Conservation (phyloP, 2,888 invertebrate species). For the Platycnemis pennipes region DNA sequence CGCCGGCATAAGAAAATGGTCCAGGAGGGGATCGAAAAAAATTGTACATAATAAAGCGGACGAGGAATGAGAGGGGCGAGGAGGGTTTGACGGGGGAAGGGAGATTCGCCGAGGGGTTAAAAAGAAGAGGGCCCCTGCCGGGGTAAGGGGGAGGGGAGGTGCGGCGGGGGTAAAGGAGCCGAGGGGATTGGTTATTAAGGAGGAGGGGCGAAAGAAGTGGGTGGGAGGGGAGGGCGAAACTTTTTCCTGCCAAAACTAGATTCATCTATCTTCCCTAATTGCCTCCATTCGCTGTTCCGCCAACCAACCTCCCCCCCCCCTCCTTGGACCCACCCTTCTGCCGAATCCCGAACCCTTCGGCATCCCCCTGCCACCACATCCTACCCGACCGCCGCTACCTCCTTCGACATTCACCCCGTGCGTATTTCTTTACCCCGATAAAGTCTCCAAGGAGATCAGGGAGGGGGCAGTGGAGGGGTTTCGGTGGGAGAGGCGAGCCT, state of each 20-base stretch:
- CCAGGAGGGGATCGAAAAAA: neutral
- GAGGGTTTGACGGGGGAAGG: neutral
- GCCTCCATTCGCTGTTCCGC: slow-evolving; percentile 63
- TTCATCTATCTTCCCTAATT: slow-evolving; percentile 66
- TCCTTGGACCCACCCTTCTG: neutral
- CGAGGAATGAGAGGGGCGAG: neutral
- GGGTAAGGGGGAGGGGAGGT: neutral
- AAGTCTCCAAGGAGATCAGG: slow-evolving; percentile 56
- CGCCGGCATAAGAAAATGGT: neutral
- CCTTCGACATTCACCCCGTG: neutral
- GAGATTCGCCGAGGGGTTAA: neutral
- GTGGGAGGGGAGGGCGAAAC: slow-evolving; percentile 34
- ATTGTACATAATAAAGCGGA: slow-evolving; percentile 22
- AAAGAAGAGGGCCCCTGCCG: neutral
- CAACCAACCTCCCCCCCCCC: neutral
- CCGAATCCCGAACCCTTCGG: neutral
- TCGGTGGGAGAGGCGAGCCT: too few relatives aligned
- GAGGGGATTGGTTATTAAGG: slow-evolving; percentile 4
- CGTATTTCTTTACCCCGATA: slow-evolving; percentile 54
- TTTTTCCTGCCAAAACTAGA: slow-evolving; percentile 68
- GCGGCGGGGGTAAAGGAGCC: neutral
- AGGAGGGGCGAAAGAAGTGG: slow-evolving; percentile 1
- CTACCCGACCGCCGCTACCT: neutral
- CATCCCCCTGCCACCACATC: neutral
- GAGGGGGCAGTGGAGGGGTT: neutral